Conservation (phyloP, 2,797 vertebrate genomes). For the Eulemur rubriventer region DNA sequence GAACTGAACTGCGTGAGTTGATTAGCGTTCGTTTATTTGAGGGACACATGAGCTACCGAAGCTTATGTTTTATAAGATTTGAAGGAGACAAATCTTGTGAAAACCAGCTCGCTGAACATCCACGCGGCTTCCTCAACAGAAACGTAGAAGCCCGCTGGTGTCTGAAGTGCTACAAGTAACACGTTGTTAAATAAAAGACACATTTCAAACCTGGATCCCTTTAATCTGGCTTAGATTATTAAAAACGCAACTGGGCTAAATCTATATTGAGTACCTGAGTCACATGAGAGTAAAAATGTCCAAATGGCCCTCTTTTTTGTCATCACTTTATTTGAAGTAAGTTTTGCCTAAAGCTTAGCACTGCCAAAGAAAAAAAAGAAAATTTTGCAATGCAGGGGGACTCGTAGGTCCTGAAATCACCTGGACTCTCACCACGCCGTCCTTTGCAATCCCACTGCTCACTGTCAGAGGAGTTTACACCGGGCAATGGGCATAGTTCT, state of each 20-base stretch:
- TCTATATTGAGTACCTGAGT: conserved; percentile 67
- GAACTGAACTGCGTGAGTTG: conserved; percentile 78
- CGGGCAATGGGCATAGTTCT: fast-evolving
- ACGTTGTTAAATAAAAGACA: conserved; percentile 80
- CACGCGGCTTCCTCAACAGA: conserved; percentile 76
- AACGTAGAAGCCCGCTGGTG: conserved; percentile 70
- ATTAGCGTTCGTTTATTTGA: conserved; percentile 80
- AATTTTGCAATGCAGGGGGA: not conserved
- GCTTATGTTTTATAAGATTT: conserved; percentile 81
- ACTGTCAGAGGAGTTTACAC: not conserved
- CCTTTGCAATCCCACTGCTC: not conserved
- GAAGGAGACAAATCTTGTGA: conserved; percentile 81
- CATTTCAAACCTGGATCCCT: conserved; percentile 69
- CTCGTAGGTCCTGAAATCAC: not conserved
- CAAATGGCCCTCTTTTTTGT: conserved; percentile 4
- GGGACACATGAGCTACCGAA: conserved; percentile 79
- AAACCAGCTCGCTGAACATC: conserved; percentile 69
- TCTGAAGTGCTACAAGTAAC: conserved; percentile 75
- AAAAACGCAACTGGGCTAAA: conserved; percentile 79
- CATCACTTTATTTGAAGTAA: conserved; percentile 51
- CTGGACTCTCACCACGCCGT: not conserved
- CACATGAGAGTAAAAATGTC: conserved; percentile 34
- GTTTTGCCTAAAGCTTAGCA: not conserved
- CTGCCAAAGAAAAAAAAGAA: not conserved
- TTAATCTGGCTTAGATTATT: conserved; percentile 78